These are phyloP conservation scores for Poeciliopsis occidentalis DNA, from an alignment of 2,113 vertebrate species.

Conservation along the genomic window DNA sequence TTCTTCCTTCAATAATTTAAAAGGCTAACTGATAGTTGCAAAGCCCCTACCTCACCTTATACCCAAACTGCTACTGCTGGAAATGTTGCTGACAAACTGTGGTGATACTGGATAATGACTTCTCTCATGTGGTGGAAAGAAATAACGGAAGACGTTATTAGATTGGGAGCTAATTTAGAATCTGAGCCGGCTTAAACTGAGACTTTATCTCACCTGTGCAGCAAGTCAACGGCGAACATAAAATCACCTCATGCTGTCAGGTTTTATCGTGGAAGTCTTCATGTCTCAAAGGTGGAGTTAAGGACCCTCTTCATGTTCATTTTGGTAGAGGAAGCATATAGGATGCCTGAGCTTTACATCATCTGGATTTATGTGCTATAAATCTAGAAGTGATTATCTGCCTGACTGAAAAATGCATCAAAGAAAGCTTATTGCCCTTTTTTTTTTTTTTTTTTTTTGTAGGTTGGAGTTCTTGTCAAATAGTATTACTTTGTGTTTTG, in stretches of 20 bases:
- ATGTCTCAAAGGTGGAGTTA: slow-evolving; percentile 30
- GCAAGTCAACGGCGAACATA: slow-evolving; percentile 23
- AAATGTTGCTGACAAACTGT: slow-evolving; percentile 46
- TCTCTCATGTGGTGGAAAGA: slow-evolving; percentile 51
- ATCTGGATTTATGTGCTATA: neutral
- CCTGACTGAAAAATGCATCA: neutral
- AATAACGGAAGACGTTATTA: slow-evolving; percentile 51
- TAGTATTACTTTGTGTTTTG: too few species aligned
- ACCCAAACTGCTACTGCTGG: slow-evolving; percentile 24
- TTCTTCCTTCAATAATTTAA: slow-evolving; percentile 45
- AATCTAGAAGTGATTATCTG: neutral
- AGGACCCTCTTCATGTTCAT: slow-evolving; percentile 8
- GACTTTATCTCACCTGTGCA: slow-evolving; percentile 45
- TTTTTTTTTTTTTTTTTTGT: too few species aligned
- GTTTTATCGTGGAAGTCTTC: slow-evolving; percentile 21
- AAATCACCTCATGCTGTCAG: slow-evolving; percentile 26
- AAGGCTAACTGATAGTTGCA: slow-evolving; percentile 30
- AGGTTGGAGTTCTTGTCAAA: too few species aligned
- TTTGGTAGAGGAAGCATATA: neutral
- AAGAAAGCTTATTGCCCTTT: neutral
- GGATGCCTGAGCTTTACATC: neutral
- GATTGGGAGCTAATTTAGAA: slow-evolving; percentile 55
- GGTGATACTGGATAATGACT: slow-evolving; percentile 52
- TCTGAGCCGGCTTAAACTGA: slow-evolving; percentile 40
- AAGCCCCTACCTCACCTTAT: slow-evolving; percentile 14